Evolutionary conservation across 2,113 vertebrate genomes (phyloP).

Genomic region (Peucedramus taeniatus): DNA sequence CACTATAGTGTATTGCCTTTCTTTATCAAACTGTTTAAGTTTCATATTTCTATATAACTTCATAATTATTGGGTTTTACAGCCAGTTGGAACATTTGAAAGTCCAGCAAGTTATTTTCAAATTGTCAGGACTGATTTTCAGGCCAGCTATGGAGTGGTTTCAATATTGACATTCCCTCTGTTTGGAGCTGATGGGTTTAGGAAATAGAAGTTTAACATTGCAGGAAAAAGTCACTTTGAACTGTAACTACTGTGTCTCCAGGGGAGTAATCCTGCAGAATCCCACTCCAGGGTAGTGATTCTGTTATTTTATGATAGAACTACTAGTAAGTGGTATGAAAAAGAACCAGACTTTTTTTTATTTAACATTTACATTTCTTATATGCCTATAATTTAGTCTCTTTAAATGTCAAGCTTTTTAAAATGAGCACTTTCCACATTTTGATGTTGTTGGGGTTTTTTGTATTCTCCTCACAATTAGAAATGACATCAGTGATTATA

Average conservation of each 20-base stretch:
- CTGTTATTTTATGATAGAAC: constrained; percentile 3
- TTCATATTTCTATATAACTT: neutral
- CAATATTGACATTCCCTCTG: neutral
- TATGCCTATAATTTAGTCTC: constrained; percentile 1
- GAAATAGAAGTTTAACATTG: neutral
- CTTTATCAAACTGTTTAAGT: neutral
- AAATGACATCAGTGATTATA: neutral
- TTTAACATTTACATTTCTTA: neutral
- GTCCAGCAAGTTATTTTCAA: neutral
- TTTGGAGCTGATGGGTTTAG: neutral
- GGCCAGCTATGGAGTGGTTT: neutral
- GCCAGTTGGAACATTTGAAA: neutral
- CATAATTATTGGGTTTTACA: neutral
- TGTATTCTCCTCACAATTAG: neutral
- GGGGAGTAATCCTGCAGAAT: constrained; percentile 4
- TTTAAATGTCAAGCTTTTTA: constrained; percentile 1
- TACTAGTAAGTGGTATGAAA: neutral
- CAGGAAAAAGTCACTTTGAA: constrained; percentile 36
- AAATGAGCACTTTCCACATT: neutral
- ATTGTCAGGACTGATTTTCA: neutral
- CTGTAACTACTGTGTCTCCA: neutral
- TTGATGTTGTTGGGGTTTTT: neutral
- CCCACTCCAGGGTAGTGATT: neutral
- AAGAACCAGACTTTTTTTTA: neutral
- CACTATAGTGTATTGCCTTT: neutral